Base-by-base conservation (phyloP, 2,113 vertebrate genomes). In the Zootoca vivipara region DNA sequence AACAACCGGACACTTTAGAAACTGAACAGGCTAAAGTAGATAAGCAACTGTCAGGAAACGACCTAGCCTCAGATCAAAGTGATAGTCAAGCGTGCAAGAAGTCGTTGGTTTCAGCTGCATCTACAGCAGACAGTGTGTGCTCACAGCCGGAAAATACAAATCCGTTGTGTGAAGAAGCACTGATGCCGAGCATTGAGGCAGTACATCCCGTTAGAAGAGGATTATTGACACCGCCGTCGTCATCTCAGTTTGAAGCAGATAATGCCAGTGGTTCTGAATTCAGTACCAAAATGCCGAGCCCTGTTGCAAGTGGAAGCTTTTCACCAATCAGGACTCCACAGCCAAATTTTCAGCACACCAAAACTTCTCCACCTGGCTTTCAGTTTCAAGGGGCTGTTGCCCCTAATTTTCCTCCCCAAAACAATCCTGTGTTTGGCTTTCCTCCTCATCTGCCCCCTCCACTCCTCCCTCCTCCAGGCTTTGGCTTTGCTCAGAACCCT, bases 371-470 rank as follows among this genome's bases (percentile, higher is more conserved):
- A 18, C 92, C 97, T 72, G 96, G 96, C 81, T 97, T 96, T 94
- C 97, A 96, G 56, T 98, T 96, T 87, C 95, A 97, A 77, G 92
- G 96, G 9, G 92, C 89, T 72, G 92, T 94, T 4, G 89, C 90
- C 86, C 95, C 93, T 73, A 96, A 92, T 85, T 96, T 97, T 26
- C 95, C 97, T 40, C 94, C 94, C 38, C 95, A 96, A 81, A 94
- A 87, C 90, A 93, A 81, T 88, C 89, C 96, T 8, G 92, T 97
- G 90, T 97, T 97, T 96, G 95, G 97, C 56, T 97, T 97, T 83
- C 96, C 97, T 38, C 96, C 97, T 83, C 98, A 97, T 90, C 95
- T 97, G 88, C 97, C 97, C 35, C 97, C 97, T 85, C 97, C 97
- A 0, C 94, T 97, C 87, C 96, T 97, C 85, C 96, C 97, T 91